Conservation (phyloP, 1,140 invertebrate genomes). For the Aphelinus atriplicis region DNA sequence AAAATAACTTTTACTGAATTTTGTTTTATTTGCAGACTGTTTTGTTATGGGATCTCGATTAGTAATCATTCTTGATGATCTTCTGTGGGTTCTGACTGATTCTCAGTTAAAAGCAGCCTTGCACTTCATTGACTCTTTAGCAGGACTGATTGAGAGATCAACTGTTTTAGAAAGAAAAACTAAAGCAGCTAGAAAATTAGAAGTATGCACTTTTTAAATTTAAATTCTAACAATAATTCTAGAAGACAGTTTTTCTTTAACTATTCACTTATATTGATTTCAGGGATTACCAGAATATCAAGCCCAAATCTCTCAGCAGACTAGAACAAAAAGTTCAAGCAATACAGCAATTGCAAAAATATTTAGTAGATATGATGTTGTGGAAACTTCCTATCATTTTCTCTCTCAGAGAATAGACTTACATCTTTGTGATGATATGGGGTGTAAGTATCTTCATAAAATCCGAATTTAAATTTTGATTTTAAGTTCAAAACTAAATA, state of each 20-base stretch:
- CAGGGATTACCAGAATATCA: constrained; percentile 83
- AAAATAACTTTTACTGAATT: constrained; percentile 16
- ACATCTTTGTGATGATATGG: constrained; percentile 96
- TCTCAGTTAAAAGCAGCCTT: constrained; percentile 95
- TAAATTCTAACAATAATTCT: constrained; percentile 11
- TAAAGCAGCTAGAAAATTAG: constrained; percentile 89
- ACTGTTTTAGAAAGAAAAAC: constrained; percentile 84
- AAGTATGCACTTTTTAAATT: constrained; percentile 67
- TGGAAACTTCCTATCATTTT: constrained; percentile 98
- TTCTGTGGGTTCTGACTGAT: constrained; percentile 98
- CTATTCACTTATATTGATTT: constrained; percentile 29
- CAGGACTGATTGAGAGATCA: constrained; percentile 85
- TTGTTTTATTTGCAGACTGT: constrained; percentile 78
- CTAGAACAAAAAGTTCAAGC: constrained; percentile 60
- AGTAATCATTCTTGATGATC: constrained; percentile 92
- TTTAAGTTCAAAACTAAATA: too few relatives aligned
- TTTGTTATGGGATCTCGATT: constrained; percentile 91
- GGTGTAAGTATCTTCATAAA: constrained; percentile 68
- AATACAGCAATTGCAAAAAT: constrained; percentile 71
- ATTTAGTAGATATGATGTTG: constrained; percentile 91
- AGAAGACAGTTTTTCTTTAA: background rate
- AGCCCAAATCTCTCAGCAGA: constrained; percentile 78
- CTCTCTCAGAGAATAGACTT: constrained; percentile 93
- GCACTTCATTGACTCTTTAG: constrained; percentile 91
- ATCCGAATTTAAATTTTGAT: too few relatives aligned